Percentiles rank a stretch among this genome's conserved stretches.
Conservation (phyloP, 2,113 vertebrate species). For the Limnothrissa miodon region DNA sequence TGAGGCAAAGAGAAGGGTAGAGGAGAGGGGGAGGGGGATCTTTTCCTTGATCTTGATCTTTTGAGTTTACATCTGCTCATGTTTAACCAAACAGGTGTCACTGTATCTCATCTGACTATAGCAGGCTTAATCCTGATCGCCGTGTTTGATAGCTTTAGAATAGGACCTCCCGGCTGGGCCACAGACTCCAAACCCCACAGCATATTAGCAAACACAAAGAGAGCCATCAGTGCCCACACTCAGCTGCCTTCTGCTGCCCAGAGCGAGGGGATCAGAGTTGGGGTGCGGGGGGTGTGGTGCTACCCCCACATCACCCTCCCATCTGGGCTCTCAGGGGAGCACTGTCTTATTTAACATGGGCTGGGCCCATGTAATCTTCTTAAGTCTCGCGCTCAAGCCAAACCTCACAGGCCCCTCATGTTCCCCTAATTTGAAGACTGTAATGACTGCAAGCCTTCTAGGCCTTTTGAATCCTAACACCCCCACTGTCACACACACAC, state of each 20-base stretch:
- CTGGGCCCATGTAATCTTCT: conserved; percentile 93
- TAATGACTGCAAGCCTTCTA: conserved; percentile 90
- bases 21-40: neutral
- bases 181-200: conserved; percentile 56
- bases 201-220: conserved; percentile 81
- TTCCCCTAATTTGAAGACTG: conserved; percentile 98
- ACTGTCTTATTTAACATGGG: conserved; percentile 93
- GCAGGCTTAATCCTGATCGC: conserved; percentile 67
- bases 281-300: conserved; percentile 66
- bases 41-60: conserved; percentile 26
- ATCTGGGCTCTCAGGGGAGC: conserved; percentile 91
- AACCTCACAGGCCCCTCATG: conserved; percentile 88
- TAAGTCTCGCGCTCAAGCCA: conserved; percentile 88
- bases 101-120: conserved; percentile 56
- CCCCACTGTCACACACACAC: conserved; percentile 65
- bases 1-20: neutral
- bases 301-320: conserved; percentile 84
- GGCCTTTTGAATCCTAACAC: conserved; percentile 87
- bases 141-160: conserved; percentile 60
- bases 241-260: conserved; percentile 93
- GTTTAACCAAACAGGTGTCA: conserved; percentile 69
- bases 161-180: conserved; percentile 16
- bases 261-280: conserved; percentile 92
- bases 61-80: conserved; percentile 68
- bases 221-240: conserved; percentile 86